Base-by-base conservation (phyloP, 1,140 invertebrate genomes). In the Neodiprion fabricii region DNA sequence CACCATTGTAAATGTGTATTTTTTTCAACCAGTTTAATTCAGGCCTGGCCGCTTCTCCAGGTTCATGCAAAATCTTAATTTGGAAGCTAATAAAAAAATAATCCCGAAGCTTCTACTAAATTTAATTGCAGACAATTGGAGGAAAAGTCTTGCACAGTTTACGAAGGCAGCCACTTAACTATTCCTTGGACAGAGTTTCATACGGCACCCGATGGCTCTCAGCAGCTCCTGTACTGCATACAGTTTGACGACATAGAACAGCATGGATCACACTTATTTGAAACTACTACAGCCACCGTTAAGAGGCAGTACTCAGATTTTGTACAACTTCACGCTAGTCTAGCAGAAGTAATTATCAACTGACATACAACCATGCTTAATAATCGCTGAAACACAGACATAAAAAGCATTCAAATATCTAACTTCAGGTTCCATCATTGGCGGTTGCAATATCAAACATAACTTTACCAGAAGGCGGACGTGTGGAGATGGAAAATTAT, bases 201-300 rank as follows among this genome's bases (percentile, higher is more conserved):
- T 48, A 86, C 85, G 1, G 83, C 85, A 7, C 65, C 80, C 10
- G 86, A 87, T 74, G 86, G 86, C 23, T 86, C 86, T 0, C 85
- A 87, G 48, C 86, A 87, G 69, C 76, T 88, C 48, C 79, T 86
- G n/a, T 88, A 88, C 71, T 88, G 86, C 67, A 88, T 88, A 75
- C 86, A 87, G 72, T 87, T 87, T 74, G 85, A 87, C 23, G 86
- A 87, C 73, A 73, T 87, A 10, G 86, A 87, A 68, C 86, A 87
- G 66, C 85, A 82, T 69, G 84, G 85, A 0, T 79, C 84, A 12
- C 83, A 87, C 75, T 74, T 82, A 47, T 87, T 87, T 71, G 86
- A 86, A 79, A 86, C 84, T 12, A 87, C 85, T 7, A 86, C 82
- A 14, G 83, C 85, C 68, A 87, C 85, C 9, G 85, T 86, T 17